A percentile compares a stretch with the other conserved stretches of the same genome.
Evolutionary conservation across 2,113 vertebrate genomes (phyloP).

Genomic region (Thryonomys swinderianus): DNA sequence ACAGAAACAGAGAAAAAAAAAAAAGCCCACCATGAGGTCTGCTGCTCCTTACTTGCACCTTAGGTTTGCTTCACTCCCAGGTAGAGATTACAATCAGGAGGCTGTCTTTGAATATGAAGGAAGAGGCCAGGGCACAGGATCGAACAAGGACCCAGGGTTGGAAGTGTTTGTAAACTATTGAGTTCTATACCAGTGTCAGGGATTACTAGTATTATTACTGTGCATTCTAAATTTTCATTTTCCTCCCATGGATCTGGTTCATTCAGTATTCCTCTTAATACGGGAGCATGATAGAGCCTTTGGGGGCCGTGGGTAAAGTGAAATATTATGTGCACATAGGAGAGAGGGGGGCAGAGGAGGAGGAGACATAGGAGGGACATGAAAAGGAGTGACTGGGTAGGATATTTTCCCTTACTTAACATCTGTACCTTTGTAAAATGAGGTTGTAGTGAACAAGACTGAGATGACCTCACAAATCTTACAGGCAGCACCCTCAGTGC

Average conservation of each 20-base stretch:
- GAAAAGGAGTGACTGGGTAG: background rate
- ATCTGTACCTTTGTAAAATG: slow-evolving; percentile 15
- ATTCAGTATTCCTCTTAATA: slow-evolving; percentile 51
- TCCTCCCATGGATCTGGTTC: slow-evolving; percentile 41
- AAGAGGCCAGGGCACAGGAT: slow-evolving; percentile 46
- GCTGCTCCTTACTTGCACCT: slow-evolving; percentile 25
- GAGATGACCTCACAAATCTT: slow-evolving; percentile 15
- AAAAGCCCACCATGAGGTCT: background rate
- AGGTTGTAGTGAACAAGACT: background rate
- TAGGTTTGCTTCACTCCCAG: slow-evolving; percentile 1
- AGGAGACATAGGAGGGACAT: background rate
- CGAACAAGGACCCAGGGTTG: slow-evolving; percentile 58
- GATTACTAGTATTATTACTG: slow-evolving; percentile 51
- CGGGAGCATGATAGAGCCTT: slow-evolving; percentile 22
- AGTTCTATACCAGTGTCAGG: slow-evolving; percentile 46
- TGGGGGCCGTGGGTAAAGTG: background rate
- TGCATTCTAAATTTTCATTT: background rate
- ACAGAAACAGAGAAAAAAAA: slow-evolving; percentile 46
- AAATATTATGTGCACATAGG: background rate
- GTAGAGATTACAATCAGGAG: slow-evolving; percentile 54
- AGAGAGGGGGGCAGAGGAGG: background rate
- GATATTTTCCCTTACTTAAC: slow-evolving; percentile 25
- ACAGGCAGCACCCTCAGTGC: background rate
- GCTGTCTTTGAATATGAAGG: slow-evolving; percentile 60
- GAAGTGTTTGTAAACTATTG: slow-evolving; percentile 62